These are phyloP conservation scores for Bembecia ichneumoniformis DNA, from an alignment of 2,888 invertebrate genomes.

Conservation along the genomic window DNA sequence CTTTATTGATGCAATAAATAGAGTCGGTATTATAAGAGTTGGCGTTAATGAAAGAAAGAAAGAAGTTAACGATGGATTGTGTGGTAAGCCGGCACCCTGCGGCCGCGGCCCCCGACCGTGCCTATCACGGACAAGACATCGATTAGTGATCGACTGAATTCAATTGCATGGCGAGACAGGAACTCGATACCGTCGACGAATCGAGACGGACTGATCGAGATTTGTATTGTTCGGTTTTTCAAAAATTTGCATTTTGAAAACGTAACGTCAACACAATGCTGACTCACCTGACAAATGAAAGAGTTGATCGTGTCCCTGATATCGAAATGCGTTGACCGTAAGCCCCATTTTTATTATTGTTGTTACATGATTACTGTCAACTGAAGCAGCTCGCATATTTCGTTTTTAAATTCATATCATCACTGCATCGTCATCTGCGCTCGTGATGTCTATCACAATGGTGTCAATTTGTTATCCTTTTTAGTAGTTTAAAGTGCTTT, in stretches of 20 bases:
- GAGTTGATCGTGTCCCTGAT: constrained; percentile 61
- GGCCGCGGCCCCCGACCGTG: constrained; percentile 68
- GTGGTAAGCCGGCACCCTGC: constrained; percentile 73
- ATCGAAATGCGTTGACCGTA: constrained; percentile 67
- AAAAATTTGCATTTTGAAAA: constrained; percentile 71
- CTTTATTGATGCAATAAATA: constrained; percentile 42
- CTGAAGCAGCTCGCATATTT: constrained; percentile 34
- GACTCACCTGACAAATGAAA: constrained; percentile 71
- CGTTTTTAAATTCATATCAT: constrained; percentile 21
- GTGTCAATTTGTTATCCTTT: constrained; percentile 23
- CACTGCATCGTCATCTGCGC: constrained; percentile 4
- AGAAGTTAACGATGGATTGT: constrained; percentile 73
- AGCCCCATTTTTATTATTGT: constrained; percentile 59
- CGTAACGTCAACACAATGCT: constrained; percentile 68
- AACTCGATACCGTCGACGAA: constrained; percentile 59
- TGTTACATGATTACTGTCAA: constrained; percentile 68
- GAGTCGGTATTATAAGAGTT: constrained; percentile 53
- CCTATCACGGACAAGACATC: constrained; percentile 72
- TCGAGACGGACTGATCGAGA: constrained; percentile 61
- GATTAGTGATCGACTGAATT: constrained; percentile 73
- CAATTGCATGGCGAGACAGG: constrained; percentile 69
- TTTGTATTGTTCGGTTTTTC: constrained; percentile 66
- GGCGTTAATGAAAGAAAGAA: constrained; percentile 67
- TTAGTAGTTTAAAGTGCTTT: neutral
- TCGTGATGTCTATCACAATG: neutral